Evolutionary conservation across 1,140 invertebrate species (phyloP).

Genomic region (Chymomyza costata): DNA sequence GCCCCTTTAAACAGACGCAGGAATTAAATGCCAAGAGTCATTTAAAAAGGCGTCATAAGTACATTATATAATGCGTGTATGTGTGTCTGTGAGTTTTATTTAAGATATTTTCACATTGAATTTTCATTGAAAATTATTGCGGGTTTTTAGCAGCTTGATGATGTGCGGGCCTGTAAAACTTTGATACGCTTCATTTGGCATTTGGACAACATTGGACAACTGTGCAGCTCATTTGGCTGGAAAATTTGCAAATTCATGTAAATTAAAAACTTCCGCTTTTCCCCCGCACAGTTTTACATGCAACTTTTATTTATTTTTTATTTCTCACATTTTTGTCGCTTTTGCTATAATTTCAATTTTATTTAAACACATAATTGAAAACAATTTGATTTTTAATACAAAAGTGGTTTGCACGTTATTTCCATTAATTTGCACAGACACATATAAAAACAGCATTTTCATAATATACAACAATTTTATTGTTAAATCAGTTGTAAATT

Average conservation of each 20-base stretch:
- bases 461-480: constrained; percentile 45
- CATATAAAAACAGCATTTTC: constrained; percentile 1
- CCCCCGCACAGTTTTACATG: constrained; percentile 15
- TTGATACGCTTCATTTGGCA: not conserved
- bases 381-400: constrained; percentile 34
- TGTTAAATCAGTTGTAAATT: constrained; percentile 68
- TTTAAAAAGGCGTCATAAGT: constrained; percentile 24
- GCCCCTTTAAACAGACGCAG: constrained; percentile 3
- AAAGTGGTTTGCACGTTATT: constrained; percentile 49
- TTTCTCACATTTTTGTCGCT: constrained; percentile 8
- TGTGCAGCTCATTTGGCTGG: constrained; percentile 47
- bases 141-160: constrained; percentile 18
- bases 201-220: too few relatives aligned
- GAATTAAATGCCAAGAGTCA: constrained; percentile 41
- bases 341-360: too few relatives aligned
- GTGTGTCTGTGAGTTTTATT: constrained; percentile 15
- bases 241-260: constrained; percentile 62
- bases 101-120: constrained; percentile 33
- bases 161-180: constrained; percentile 18
- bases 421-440: constrained; percentile 41
- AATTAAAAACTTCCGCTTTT: constrained; percentile 59
- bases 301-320: constrained; percentile 25
- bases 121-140: constrained; percentile 48
- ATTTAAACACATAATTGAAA: constrained; percentile 59
- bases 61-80: constrained; percentile 23